A percentile compares a stretch with the other conserved stretches of the same genome.
Evolutionary conservation across 2,888 invertebrate species (phyloP).

Genomic region (Stenurella melanura): DNA sequence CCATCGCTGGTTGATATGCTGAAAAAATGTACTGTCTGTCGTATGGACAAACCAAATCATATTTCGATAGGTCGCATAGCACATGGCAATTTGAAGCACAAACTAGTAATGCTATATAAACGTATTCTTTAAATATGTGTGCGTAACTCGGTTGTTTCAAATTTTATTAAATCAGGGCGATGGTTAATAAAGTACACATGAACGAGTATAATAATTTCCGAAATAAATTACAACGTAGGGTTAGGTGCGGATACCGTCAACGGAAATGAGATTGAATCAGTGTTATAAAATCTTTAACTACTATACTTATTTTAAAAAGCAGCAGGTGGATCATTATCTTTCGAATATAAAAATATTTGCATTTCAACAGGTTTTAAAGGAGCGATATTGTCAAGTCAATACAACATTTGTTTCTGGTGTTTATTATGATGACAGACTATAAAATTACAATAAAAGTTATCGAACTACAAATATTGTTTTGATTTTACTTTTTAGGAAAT

Average conservation of each 20-base stretch:
- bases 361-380: conserved; percentile 41
- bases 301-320: conserved; percentile 47
- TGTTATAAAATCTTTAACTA: conserved; percentile 52
- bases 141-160: neutral
- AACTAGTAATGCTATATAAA: neutral
- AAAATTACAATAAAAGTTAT: conserved; percentile 25
- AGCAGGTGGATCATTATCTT: conserved; percentile 49
- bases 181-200: conserved; percentile 5
- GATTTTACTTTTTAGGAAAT: conserved; percentile 39
- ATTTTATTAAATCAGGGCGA: conserved; percentile 8
- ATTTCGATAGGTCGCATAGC: neutral
- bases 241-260: conserved; percentile 54
- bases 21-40: neutral
- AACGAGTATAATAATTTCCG: conserved; percentile 28
- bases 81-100: neutral
- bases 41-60: neutral
- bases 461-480: conserved; percentile 11
- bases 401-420: conserved; percentile 7
- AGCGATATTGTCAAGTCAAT: conserved; percentile 14
- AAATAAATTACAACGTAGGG: conserved; percentile 34
- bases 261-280: conserved; percentile 59
- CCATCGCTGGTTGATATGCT: neutral
- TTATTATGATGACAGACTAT: neutral
- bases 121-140: neutral
- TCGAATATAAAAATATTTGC: conserved; percentile 41